These are phyloP conservation scores for Manacus vitellinus DNA, from an alignment of 2,113 vertebrate species.

Conservation along the genomic window DNA sequence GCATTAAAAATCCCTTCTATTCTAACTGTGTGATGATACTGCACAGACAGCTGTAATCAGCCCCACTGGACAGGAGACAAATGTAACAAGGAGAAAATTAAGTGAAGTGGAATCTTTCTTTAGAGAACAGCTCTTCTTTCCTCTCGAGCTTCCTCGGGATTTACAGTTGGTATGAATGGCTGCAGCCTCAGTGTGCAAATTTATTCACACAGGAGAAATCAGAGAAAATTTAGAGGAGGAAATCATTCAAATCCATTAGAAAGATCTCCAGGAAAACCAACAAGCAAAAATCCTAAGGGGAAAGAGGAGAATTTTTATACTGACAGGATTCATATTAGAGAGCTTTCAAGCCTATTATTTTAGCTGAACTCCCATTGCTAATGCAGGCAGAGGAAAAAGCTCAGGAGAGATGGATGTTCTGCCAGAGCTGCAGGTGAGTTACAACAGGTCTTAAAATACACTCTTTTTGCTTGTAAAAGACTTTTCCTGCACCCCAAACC, in stretches of 20 bases:
- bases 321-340: background rate
- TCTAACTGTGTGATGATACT: background rate
- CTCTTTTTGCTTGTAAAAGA: background rate
- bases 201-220: background rate
- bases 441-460: background rate
- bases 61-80: background rate
- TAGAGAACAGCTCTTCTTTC: background rate
- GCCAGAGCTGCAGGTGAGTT: background rate
- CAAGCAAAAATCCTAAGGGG: background rate
- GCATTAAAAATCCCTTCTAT: background rate
- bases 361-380: background rate
- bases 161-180: background rate
- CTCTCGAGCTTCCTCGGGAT: background rate
- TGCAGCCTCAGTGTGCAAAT: background rate
- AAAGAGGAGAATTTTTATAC: background rate
- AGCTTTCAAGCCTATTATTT: slow-evolving; percentile 3
- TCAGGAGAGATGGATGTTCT: background rate
- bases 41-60: background rate
- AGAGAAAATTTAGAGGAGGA: background rate
- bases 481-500: background rate
- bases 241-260: background rate
- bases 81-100: background rate
- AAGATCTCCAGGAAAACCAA: background rate
- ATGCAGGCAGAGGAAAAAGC: background rate
- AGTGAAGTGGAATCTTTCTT: background rate